phyloP scores from a whole-genome alignment of 2,888 invertebrate species.

The Megaustenia siamemsis region DNA sequence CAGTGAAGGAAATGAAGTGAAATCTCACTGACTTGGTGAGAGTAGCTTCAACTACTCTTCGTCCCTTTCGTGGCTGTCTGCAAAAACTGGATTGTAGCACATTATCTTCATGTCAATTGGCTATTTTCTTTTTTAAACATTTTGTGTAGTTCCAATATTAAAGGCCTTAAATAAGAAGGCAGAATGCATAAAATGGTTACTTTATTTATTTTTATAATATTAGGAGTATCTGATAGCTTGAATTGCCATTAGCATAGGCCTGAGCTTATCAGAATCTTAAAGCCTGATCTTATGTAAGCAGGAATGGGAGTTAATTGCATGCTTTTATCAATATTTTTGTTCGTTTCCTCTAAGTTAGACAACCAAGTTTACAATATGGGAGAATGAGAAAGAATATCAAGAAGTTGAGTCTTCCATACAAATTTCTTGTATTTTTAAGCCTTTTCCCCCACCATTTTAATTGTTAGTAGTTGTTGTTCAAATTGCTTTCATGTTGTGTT shows the following conservation, averaged over 20 bases:
- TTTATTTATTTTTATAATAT: conserved; percentile 28
- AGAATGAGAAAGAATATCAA: neutral
- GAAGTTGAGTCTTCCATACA: conserved; percentile 19
- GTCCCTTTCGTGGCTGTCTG: neutral
- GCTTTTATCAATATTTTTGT: neutral
- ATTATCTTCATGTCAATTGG: conserved; percentile 5
- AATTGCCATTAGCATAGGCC: neutral
- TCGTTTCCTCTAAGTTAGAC: neutral
- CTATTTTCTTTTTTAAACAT: conserved; percentile 16
- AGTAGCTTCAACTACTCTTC: neutral
- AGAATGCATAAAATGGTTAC: neutral
- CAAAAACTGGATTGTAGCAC: neutral
- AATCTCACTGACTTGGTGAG: conserved; percentile 39
- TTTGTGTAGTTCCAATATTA: neutral
- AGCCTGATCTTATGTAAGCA: neutral
- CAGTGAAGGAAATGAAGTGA: conserved; percentile 51
- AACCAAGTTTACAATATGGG: neutral
- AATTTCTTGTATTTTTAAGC: conserved; percentile 2
- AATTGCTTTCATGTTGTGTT: too few species aligned
- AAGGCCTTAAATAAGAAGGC: neutral
- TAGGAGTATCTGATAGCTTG: neutral
- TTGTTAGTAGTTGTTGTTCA: neutral
- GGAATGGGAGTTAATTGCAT: neutral
- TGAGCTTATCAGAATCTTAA: neutral
- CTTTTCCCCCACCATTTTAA: neutral